A percentile compares a stretch with the other conserved stretches of the same genome.
phyloP scores from a whole-genome alignment of 2,797 vertebrate species.

The Darevskia nairensis region DNA sequence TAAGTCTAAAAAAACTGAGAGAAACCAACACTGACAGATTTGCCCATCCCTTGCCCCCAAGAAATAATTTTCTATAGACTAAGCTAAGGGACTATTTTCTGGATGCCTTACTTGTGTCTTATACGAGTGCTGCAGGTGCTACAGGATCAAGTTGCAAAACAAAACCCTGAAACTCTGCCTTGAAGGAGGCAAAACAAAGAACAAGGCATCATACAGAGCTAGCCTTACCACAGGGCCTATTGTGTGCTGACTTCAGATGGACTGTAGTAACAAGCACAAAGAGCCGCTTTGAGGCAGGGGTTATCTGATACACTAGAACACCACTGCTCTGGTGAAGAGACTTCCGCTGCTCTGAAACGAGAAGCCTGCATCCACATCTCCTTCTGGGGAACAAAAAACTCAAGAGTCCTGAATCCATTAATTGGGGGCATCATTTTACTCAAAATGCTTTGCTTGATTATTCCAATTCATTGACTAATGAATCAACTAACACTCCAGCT shows the following conservation, averaged over 20 bases:
- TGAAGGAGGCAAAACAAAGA: neutral
- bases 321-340: neutral
- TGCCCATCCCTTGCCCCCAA: no score
- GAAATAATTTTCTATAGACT: neutral
- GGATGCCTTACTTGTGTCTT: neutral
- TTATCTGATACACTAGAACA: neutral
- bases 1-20: no score
- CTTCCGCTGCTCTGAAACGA: neutral
- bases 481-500: neutral
- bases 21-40: no score
- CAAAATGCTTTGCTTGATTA: neutral
- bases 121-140: neutral
- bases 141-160: neutral
- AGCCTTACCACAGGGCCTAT: neutral
- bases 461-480: neutral
- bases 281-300: slow-evolving; percentile 29
- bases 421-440: neutral
- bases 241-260: fast-evolving
- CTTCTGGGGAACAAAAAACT: slow-evolving; percentile 21
- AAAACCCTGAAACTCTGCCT: neutral
- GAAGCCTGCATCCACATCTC: slow-evolving; percentile 12
- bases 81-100: fast-evolving
- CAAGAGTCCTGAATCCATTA: neutral
- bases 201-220: neutral
- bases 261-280: slow-evolving; percentile 19